phyloP scores from a whole-genome alignment of 2,888 invertebrate species.

The Germaria angustata region DNA sequence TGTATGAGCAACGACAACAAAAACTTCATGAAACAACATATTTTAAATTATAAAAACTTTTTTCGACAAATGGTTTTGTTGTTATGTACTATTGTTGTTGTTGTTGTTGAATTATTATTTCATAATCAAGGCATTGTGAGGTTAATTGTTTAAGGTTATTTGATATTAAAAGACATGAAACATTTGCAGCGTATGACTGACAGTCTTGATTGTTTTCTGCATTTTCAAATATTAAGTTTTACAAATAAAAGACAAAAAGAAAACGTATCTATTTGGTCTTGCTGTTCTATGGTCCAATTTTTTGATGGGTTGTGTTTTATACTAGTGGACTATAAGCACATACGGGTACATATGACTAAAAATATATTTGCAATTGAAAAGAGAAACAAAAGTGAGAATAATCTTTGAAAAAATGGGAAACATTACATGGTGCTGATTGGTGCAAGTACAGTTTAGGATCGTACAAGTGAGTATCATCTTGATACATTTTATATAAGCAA shows the following conservation, averaged over 20 bases:
- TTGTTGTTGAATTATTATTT: constrained; percentile 31
- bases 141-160: constrained; percentile 63
- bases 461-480: too few species aligned
- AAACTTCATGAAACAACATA: constrained; percentile 5
- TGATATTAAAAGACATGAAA: constrained; percentile 51
- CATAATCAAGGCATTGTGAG: constrained; percentile 51
- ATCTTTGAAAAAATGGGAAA: too few species aligned
- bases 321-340: too few species aligned
- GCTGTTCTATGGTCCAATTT: neutral
- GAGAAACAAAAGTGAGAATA: too few species aligned
- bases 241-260: neutral
- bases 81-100: neutral
- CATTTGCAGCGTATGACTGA: constrained; percentile 46
- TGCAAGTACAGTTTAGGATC: too few species aligned
- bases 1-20: too few species aligned
- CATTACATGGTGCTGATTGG: too few species aligned
- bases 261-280: neutral
- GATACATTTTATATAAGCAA: too few species aligned
- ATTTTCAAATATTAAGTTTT: neutral
- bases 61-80: neutral
- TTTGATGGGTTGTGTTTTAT: neutral
- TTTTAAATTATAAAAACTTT: constrained; percentile 13
- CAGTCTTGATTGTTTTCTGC: constrained; percentile 52
- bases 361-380: too few species aligned
- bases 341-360: too few species aligned